These are phyloP conservation scores for Candidula unifasciata DNA, from an alignment of 2,888 invertebrate genomes.

Conservation along the genomic window DNA sequence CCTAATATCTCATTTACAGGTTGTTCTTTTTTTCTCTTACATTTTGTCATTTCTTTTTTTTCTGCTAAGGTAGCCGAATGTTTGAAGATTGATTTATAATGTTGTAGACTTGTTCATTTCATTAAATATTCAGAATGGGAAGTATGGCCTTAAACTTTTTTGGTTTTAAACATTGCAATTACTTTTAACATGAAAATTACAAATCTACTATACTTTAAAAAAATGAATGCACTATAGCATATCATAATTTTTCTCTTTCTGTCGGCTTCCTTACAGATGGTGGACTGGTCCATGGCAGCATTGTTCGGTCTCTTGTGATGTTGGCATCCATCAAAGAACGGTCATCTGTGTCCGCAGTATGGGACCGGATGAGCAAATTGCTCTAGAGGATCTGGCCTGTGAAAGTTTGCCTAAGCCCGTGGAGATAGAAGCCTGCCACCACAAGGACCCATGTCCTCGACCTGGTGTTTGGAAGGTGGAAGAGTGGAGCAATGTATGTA, in stretches of 20 bases:
- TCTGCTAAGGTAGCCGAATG: no score
- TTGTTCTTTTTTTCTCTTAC: no score
- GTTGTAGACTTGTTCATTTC: no score
- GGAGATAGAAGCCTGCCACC: constrained; percentile 80
- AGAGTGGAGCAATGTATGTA: constrained; percentile 72
- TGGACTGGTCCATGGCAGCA: constrained; percentile 92
- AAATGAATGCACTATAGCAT: no score
- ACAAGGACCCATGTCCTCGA: constrained; percentile 72
- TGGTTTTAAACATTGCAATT: no score
- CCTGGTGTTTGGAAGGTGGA: constrained; percentile 67
- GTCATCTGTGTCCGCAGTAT: constrained; percentile 79
- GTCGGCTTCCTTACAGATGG: constrained; percentile 82
- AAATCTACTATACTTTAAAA: no score
- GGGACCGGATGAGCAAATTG: constrained; percentile 83
- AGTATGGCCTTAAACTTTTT: no score
- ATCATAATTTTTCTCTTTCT: neutral
- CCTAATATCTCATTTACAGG: no score
- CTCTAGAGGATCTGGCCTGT: constrained; percentile 87
- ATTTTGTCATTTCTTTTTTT: no score
- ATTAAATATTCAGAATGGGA: no score
- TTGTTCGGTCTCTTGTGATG: constrained; percentile 85
- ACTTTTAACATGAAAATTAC: no score
- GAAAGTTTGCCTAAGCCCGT: constrained; percentile 83
- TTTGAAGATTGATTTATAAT: no score
- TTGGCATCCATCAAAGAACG: constrained; percentile 76